These are phyloP conservation scores for Montipora capitata DNA, from an alignment of 92 coral and sea anemone genomes.

Conservation along the genomic window DNA sequence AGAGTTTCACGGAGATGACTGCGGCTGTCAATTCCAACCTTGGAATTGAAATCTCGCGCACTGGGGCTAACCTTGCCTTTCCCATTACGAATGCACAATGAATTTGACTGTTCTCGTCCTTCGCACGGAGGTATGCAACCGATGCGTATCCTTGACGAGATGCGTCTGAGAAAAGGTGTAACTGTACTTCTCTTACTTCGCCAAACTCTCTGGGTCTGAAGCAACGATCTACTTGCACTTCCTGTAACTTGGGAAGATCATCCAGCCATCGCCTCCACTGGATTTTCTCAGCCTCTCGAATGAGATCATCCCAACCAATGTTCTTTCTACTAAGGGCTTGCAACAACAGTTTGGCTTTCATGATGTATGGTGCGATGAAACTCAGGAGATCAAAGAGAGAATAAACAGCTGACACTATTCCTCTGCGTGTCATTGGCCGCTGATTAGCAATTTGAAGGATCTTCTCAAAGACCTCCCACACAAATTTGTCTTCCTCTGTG, in stretches of 20 bases:
- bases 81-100: background rate
- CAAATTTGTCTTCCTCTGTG: too few species aligned
- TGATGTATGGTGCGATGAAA: too few species aligned
- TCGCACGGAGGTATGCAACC: background rate
- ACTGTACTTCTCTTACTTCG: background rate
- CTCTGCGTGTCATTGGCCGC: background rate
- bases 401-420: too few species aligned
- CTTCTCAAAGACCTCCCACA: too few species aligned
- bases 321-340: background rate
- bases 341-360: too few species aligned
- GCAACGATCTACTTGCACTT: conserved; percentile 28
- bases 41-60: background rate
- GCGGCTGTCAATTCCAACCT: background rate
- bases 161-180: background rate
- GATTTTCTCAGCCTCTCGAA: background rate
- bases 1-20: background rate
- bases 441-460: too few species aligned
- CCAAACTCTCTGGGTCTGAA: conserved; percentile 30
- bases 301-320: background rate
- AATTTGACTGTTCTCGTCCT: background rate
- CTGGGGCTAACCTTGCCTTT: background rate
- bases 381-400: too few species aligned
- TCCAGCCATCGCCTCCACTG: conserved; percentile 51
- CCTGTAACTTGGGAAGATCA: conserved; percentile 27
- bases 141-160: background rate